These are phyloP conservation scores for Polyommatus iphigenia DNA, from an alignment of 2,888 invertebrate species.

Conservation along the genomic window DNA sequence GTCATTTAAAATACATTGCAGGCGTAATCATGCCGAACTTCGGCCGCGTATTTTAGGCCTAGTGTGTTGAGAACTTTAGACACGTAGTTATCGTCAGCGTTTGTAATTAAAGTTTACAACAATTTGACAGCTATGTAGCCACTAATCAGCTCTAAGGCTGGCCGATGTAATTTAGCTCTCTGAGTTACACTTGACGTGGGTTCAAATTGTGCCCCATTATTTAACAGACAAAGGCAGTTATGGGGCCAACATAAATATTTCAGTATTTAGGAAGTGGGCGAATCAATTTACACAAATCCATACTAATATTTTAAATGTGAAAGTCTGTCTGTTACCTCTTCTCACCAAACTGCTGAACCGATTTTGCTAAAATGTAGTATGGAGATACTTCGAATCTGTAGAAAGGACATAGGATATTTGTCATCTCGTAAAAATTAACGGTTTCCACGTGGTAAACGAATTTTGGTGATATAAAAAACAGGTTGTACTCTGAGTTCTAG, in stretches of 20 bases:
- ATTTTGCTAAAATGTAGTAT: not conserved
- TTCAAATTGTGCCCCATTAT: not conserved
- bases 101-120: not conserved
- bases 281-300: not conserved
- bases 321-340: too few species aligned
- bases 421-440: too few species aligned
- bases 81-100: not conserved
- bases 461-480: too few species aligned
- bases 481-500: too few species aligned
- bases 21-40: too few species aligned
- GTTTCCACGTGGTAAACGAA: too few species aligned
- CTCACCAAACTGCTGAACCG: too few species aligned
- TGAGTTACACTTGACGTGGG: slow-evolving; percentile 7
- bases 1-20: too few species aligned
- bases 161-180: not conserved
- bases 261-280: not conserved
- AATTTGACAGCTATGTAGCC: not conserved
- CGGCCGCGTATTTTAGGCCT: too few species aligned
- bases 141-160: not conserved
- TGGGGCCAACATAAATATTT: not conserved
- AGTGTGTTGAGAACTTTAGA: too few species aligned
- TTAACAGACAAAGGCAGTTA: not conserved
- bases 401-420: too few species aligned
- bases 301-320: not conserved
- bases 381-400: too few species aligned